A percentile compares a stretch with the other conserved stretches of the same genome.
phyloP scores from a whole-genome alignment of 2,888 invertebrate genomes.

The Meghimatium bilineatum region DNA sequence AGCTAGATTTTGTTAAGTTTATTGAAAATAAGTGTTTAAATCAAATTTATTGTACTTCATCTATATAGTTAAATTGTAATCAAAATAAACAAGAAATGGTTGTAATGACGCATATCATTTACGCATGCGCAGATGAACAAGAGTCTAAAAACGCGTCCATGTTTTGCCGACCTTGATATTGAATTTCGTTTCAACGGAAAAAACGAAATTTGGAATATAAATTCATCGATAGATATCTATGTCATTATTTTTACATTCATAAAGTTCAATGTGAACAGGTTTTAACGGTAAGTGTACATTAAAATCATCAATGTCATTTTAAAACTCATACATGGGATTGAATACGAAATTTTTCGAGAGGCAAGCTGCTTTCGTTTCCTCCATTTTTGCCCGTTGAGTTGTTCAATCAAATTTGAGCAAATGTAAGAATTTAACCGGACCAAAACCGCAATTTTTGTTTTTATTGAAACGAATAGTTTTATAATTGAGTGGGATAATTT shows the following conservation, averaged over 20 bases:
- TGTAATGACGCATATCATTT: conserved; percentile 26
- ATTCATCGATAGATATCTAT: not conserved
- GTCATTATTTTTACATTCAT: not conserved
- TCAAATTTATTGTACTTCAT: no score
- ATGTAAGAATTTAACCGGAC: conserved; percentile 55
- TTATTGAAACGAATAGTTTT: conserved; percentile 40
- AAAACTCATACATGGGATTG: not conserved
- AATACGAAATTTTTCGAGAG: conserved; percentile 16
- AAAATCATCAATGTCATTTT: not conserved
- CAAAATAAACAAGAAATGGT: not conserved
- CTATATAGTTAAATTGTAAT: no score
- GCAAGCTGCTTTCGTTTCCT: conserved; percentile 49
- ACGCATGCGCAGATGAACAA: conserved; percentile 37
- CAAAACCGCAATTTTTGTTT: conserved; percentile 43
- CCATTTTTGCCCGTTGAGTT: conserved; percentile 57
- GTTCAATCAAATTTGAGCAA: conserved; percentile 52
- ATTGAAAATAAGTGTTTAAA: no score
- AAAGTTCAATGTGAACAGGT: not conserved
- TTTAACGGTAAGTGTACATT: conserved; percentile 28
- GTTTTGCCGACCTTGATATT: conserved; percentile 46
- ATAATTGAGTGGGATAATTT: conserved; percentile 32
- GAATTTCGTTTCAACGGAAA: conserved; percentile 45
- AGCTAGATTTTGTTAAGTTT: no score
- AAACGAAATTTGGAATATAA: conserved; percentile 34
- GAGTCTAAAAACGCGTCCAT: conserved; percentile 44